Evolutionary conservation across 2,113 vertebrate genomes (phyloP).

Genomic region (Leucopsar rothschildi): DNA sequence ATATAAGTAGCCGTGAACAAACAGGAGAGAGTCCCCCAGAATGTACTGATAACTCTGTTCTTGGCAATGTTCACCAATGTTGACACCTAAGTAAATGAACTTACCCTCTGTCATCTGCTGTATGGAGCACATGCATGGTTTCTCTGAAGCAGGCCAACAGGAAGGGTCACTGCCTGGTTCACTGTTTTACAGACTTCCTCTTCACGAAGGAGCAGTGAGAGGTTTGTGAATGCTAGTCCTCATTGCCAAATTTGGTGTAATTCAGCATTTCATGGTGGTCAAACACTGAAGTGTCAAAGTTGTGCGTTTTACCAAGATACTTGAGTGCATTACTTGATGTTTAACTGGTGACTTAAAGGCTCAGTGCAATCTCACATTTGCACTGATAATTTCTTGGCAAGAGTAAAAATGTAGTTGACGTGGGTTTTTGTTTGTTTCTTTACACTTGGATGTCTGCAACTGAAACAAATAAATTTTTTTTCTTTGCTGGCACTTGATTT

Average conservation of each 20-base stretch:
- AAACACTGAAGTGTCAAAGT: neutral
- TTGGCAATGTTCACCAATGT: neutral
- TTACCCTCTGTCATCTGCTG: neutral
- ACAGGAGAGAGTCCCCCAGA: neutral
- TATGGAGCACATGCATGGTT: neutral
- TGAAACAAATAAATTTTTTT: neutral
- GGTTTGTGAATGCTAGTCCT: neutral
- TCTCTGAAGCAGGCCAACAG: neutral
- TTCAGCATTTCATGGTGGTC: neutral
- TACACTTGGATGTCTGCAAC: neutral
- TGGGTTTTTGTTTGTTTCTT: neutral
- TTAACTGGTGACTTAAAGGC: neutral
- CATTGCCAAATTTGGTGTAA: neutral
- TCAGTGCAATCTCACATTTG: neutral
- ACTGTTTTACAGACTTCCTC: constrained; percentile 2
- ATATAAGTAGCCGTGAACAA: neutral
- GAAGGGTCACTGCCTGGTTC: constrained; percentile 5
- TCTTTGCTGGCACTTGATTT: neutral
- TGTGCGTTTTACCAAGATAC: neutral
- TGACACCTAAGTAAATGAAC: neutral
- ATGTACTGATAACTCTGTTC: neutral
- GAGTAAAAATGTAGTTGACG: neutral
- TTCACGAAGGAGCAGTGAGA: neutral
- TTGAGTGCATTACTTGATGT: neutral
- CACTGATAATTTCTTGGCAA: neutral